Evolutionary conservation across 2,113 vertebrate genomes (phyloP), one percentile per base, ranked within the genome.

Genomic region (Odobenus rosmarus): DNA sequence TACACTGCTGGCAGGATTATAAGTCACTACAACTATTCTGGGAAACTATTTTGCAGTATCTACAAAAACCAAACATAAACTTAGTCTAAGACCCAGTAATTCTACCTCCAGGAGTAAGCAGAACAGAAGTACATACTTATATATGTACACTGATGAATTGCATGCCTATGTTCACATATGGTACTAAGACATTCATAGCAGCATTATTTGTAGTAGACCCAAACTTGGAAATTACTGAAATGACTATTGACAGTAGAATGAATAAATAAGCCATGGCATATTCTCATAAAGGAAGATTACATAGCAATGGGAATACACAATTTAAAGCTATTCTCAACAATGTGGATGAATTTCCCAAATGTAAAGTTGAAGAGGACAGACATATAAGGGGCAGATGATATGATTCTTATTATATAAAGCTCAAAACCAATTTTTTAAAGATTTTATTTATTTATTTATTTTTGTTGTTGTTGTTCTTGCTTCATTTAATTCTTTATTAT

Each of bases 401-500:
- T 36, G 12, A 57, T 83, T 83, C 39, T 59, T 89, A 39, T 19
- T 67, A 67, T 21, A 42, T 42, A 16, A 69, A 77, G 39, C 64
- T 64, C 88, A 88, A 59, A 83, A 83, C n/a, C 24, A 74, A 8
- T 46, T 74, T 74, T 23, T 26, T 1, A 1, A 14, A 74, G 6
- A 26, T 74, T 26, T 46, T 46, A 21, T 74, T 46, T 74, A 74
- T 26, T 74, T 74, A 74, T 36, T 71, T 18, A 71, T 33, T 64
- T 64, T n/a, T n/a, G n/a, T n/a, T n/a, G n/a, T n/a, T n/a, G n/a
- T n/a, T n/a, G n/a, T n/a, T n/a, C n/a, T n/a, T 69, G 90, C 39
- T 90, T 96, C 49, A 91, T 89, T 96, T 89, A 74, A 97, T 95
- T 84, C 33, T 93, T 93, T 88, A 97, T 90, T 88, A 95, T n/a